Conservation (phyloP, 2,888 invertebrate species). For the Netelia virgata region DNA sequence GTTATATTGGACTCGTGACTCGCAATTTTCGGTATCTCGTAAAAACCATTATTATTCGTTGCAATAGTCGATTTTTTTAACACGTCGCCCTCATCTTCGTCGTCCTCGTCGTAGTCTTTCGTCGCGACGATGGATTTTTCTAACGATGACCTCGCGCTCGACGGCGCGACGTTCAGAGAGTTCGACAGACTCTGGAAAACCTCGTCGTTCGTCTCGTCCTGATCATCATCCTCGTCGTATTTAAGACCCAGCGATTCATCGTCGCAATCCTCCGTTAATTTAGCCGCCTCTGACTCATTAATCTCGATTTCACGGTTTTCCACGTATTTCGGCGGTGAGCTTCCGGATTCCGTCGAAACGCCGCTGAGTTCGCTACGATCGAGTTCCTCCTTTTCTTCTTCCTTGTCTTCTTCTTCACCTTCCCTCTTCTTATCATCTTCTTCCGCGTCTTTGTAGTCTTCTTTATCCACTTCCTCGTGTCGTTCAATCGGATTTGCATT, state of each 20-base stretch:
- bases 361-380: constrained; percentile 39
- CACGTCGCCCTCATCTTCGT: constrained; percentile 1
- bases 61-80: constrained; percentile 37
- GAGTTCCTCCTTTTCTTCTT: constrained; percentile 33
- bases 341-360: background rate
- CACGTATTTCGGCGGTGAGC: background rate
- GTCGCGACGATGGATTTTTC: constrained; percentile 6
- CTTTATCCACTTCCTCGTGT: constrained; percentile 5
- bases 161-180: constrained; percentile 40
- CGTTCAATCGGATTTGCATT: background rate
- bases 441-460: constrained; percentile 16
- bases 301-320: constrained; percentile 3
- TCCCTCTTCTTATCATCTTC: constrained; percentile 39
- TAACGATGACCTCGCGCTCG: constrained; percentile 9
- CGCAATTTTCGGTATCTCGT: constrained; percentile 35
- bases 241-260: constrained; percentile 66
- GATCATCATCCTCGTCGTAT: constrained; percentile 63
- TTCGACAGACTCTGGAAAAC: constrained; percentile 67
- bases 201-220: constrained; percentile 59
- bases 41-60: constrained; percentile 57
- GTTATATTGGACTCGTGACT: constrained; percentile 75
- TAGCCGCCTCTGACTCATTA: constrained; percentile 18
- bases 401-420: constrained; percentile 43
- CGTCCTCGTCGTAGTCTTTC: background rate
- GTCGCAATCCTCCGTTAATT: constrained; percentile 65